A percentile compares a stretch with the other conserved stretches of the same genome.
phyloP scores from a whole-genome alignment of 2,888 invertebrate genomes.

The Cryptus viduatorius region DNA sequence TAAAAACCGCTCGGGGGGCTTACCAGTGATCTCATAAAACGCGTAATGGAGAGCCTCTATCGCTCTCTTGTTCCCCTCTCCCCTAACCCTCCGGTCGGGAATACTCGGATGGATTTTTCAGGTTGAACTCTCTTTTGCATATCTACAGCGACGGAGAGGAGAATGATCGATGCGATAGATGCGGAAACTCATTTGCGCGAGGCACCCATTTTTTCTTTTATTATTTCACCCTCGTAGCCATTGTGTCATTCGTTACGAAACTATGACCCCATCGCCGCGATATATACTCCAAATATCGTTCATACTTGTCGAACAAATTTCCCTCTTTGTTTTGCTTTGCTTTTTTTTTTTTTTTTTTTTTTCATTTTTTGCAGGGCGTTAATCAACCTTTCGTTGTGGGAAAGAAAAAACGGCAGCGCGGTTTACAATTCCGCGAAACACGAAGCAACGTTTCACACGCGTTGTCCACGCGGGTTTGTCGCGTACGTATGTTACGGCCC shows the following conservation, averaged over 20 bases:
- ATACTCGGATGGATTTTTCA: conserved; percentile 31
- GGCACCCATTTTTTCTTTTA: conserved; percentile 6
- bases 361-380: neutral
- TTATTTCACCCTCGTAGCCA: neutral
- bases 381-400: neutral
- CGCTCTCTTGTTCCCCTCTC: neutral
- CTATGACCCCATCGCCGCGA: neutral
- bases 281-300: neutral
- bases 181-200: conserved; percentile 38
- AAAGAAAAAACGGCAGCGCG: neutral
- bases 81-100: neutral
- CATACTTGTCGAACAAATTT: neutral
- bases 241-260: conserved; percentile 4
- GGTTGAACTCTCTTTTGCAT: conserved; percentile 17
- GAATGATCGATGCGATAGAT: conserved; percentile 7
- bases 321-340: neutral
- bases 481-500: neutral
- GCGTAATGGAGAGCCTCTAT: conserved; percentile 57
- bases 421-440: conserved; percentile 34
- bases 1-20: conserved; percentile 52
- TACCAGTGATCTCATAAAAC: conserved; percentile 64
- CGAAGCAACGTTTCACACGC: neutral
- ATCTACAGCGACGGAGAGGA: neutral
- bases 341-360: neutral
- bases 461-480: neutral